Percentiles rank a stretch among this genome's conserved stretches.
These are phyloP conservation scores for Nomada hirtipes DNA, from an alignment of 2,888 invertebrate species.

Conservation along the genomic window DNA sequence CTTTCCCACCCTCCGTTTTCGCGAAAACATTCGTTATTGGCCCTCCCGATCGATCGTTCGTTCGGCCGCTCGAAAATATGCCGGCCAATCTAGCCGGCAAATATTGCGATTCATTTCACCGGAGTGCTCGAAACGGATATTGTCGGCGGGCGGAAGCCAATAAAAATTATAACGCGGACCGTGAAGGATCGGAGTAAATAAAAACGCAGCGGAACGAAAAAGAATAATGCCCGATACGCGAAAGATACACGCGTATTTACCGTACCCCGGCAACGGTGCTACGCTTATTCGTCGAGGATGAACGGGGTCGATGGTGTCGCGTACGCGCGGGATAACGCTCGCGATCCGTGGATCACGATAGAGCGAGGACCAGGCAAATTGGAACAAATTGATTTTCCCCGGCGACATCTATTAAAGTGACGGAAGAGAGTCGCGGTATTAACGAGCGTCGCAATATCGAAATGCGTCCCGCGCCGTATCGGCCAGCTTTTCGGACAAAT, in stretches of 20 bases:
- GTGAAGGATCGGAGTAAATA: slow-evolving; percentile 46
- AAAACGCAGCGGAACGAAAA: slow-evolving; percentile 24
- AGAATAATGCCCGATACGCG: slow-evolving; percentile 7
- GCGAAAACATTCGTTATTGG: slow-evolving; percentile 39
- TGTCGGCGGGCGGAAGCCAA: slow-evolving; percentile 34
- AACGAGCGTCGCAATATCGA: slow-evolving; percentile 60
- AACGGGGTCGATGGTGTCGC: slow-evolving; percentile 17
- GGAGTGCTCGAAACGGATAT: slow-evolving; percentile 35
- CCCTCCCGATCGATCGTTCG: slow-evolving; percentile 25
- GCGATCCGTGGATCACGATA: slow-evolving; percentile 12
- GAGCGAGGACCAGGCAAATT: slow-evolving; percentile 50
- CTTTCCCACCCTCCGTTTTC: background rate
- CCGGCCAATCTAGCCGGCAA: slow-evolving; percentile 39
- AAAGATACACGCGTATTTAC: background rate
- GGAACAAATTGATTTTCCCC: slow-evolving; percentile 61
- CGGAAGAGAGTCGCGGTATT: slow-evolving; percentile 62
- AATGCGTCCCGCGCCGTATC: slow-evolving; percentile 27
- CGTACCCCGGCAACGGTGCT: background rate
- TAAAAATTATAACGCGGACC: slow-evolving; percentile 47
- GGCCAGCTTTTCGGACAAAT: slow-evolving; percentile 55
- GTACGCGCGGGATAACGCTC: background rate
- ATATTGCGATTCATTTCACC: slow-evolving; percentile 49
- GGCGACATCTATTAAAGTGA: slow-evolving; percentile 63
- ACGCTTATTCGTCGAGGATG: slow-evolving; percentile 36
- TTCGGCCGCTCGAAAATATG: slow-evolving; percentile 26